Evolutionary conservation across 2,113 vertebrate species (phyloP).

Genomic region (Lasiurus borealis): DNA sequence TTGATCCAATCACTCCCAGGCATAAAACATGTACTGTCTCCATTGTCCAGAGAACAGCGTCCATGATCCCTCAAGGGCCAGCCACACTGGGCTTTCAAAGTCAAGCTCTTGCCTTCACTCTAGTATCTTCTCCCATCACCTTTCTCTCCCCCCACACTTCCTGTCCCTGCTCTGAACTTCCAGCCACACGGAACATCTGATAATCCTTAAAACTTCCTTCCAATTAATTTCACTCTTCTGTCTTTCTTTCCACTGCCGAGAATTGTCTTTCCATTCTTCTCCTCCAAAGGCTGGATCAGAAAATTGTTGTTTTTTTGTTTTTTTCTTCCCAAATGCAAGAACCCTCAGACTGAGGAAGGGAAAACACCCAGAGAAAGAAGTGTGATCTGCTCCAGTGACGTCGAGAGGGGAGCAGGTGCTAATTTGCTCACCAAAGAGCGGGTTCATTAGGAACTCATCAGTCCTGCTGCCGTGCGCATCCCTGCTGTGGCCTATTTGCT

Average conservation of each 20-base stretch:
- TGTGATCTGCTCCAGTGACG: neutral
- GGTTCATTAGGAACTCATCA: neutral
- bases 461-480: neutral
- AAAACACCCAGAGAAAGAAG: neutral
- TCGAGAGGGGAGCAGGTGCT: conserved; percentile 41
- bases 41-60: neutral
- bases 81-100: neutral
- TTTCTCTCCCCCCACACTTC: neutral
- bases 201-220: neutral
- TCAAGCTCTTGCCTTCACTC: neutral
- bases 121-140: neutral
- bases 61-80: neutral
- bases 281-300: neutral
- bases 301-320: neutral
- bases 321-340: neutral
- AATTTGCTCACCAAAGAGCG: conserved; percentile 34
- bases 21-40: neutral
- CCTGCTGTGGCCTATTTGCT: neutral
- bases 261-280: neutral
- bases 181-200: neutral
- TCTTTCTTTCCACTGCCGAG: neutral
- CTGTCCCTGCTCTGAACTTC: neutral
- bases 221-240: neutral
- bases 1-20: neutral
- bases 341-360: neutral